Conservation (phyloP, 2,888 invertebrate genomes). For the Stenolophus ochropezus region DNA sequence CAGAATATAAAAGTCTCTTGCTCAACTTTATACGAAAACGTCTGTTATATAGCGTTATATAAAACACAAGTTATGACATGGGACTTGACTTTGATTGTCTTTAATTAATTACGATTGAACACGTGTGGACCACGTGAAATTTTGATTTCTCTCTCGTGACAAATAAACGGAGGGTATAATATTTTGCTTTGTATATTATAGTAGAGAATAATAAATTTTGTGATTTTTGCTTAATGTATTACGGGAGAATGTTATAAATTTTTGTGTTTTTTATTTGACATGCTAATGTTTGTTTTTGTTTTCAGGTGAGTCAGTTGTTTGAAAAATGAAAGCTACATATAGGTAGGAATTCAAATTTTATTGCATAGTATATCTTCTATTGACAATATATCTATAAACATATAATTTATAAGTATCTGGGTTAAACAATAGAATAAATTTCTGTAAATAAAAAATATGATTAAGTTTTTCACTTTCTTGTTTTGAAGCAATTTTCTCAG, state of each 20-base stretch:
- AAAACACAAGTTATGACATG: slow-evolving; percentile 1
- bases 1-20: background rate
- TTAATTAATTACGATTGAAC: slow-evolving; percentile 1
- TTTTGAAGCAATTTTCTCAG: too few species aligned
- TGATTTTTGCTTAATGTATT: background rate
- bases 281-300: background rate
- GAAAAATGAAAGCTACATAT: background rate
- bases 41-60: background rate
- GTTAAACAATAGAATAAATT: too few species aligned
- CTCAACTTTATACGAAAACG: background rate
- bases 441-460: too few species aligned
- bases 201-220: background rate
- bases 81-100: background rate
- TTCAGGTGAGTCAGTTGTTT: background rate
- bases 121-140: slow-evolving; percentile 17
- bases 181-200: background rate
- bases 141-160: background rate
- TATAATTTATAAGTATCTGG: too few species aligned
- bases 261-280: background rate
- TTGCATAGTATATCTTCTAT: too few species aligned
- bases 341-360: background rate
- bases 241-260: background rate
- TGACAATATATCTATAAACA: too few species aligned
- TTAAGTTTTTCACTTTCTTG: too few species aligned
- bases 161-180: background rate